Conservation (phyloP, 2,888 invertebrate genomes). For the Penaeus monodon region DNA sequence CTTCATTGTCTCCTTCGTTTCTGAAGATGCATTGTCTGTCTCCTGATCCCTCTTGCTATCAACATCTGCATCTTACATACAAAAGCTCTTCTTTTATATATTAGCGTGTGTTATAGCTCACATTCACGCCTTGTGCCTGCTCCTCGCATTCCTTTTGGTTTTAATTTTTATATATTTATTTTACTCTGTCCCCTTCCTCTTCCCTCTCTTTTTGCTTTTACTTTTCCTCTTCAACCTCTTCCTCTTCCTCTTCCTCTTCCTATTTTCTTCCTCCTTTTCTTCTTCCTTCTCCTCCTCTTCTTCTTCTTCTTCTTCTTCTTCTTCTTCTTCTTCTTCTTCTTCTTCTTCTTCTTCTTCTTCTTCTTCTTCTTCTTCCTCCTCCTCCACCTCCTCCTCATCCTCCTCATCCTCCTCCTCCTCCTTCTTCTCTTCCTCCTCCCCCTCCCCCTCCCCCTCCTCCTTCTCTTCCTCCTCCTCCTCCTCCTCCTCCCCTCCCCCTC, state of each 20-base stretch:
- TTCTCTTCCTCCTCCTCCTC: not conserved
- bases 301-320: not conserved
- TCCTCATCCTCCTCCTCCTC: not conserved
- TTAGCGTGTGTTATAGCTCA: too few species aligned
- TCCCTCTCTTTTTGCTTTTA: too few species aligned
- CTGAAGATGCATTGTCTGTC: too few species aligned
- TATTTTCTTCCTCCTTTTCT: not conserved
- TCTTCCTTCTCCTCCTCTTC: not conserved
- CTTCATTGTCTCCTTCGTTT: too few species aligned
- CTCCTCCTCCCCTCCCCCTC: not conserved
- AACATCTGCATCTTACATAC: too few species aligned
- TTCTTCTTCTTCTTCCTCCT: not conserved
- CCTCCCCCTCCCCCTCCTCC: not conserved
- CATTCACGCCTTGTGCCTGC: too few species aligned
- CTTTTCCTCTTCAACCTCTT: too few species aligned
- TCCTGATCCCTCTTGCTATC: too few species aligned
- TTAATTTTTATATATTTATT: too few species aligned
- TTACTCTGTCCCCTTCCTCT: too few species aligned
- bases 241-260: not conserved
- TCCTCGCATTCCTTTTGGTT: too few species aligned
- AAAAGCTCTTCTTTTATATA: too few species aligned
- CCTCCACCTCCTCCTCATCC: not conserved
- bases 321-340: not conserved
- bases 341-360: not conserved
- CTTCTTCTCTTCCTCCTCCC: not conserved